Conservation (phyloP, 64 coral and sea anemone genomes). For the Trachythela sp. region DNA sequence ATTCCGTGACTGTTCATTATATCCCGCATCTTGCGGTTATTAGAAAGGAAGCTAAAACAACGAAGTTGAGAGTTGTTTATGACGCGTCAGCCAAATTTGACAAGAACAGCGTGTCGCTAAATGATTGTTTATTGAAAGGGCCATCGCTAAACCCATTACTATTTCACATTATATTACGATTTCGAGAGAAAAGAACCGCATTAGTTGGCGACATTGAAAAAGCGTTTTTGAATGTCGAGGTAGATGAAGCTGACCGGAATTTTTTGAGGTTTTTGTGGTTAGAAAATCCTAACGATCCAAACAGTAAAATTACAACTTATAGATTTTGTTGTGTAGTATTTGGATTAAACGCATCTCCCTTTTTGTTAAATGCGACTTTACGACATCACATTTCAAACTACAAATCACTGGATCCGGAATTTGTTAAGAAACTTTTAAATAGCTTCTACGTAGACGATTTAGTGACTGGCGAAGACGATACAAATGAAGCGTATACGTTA, state of each 20-base stretch:
- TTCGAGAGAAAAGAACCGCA: conserved; percentile 11
- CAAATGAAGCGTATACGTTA: background rate
- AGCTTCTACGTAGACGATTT: conserved; percentile 51
- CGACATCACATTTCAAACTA: conserved; percentile 39
- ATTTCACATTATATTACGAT: conserved; percentile 39
- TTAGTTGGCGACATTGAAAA: conserved; percentile 42
- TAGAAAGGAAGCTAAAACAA: conserved; percentile 37
- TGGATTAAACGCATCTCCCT: conserved; percentile 37
- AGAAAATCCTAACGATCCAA: background rate
- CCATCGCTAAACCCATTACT: conserved; percentile 34
- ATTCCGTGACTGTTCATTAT: background rate
- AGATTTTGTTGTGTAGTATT: conserved; percentile 38
- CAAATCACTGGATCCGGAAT: conserved; percentile 8
- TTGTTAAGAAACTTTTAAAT: conserved; percentile 31
- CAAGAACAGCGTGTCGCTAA: background rate
- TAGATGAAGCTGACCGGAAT: conserved; percentile 30
- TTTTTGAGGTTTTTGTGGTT: conserved; percentile 33
- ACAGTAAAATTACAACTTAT: conserved; percentile 1
- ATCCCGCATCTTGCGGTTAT: conserved; percentile 30
- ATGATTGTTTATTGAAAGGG: conserved; percentile 46
- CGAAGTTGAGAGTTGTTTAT: conserved; percentile 16
- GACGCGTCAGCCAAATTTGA: conserved; percentile 20
- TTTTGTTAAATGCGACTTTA: conserved; percentile 35
- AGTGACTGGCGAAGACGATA: background rate
- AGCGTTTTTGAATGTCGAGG: conserved; percentile 39